phyloP scores from a whole-genome alignment of 1,140 invertebrate genomes.

The Leptonema lineaticorne region DNA sequence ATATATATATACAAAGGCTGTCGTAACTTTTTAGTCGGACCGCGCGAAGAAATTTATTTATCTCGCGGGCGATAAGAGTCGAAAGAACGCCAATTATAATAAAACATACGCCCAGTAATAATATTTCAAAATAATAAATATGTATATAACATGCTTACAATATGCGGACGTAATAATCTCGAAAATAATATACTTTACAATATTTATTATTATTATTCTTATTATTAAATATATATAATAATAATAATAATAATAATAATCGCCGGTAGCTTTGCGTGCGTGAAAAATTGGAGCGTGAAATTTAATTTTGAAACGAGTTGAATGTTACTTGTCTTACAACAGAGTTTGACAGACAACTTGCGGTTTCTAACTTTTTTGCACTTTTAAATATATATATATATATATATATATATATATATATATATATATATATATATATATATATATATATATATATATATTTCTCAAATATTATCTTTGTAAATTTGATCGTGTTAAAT shows the following conservation, averaged over 20 bases:
- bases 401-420: no score
- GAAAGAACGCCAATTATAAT: neutral
- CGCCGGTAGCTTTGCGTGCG: slow-evolving; percentile 4
- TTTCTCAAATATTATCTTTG: no score
- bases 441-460: no score
- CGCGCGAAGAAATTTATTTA: slow-evolving; percentile 2
- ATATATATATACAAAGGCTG: slow-evolving; percentile 9
- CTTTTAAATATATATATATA: neutral
- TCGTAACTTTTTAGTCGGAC: neutral
- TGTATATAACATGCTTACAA: no score
- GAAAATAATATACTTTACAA: no score
- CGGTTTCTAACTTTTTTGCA: no score
- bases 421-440: no score
- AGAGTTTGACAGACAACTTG: no score
- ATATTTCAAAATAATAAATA: slow-evolving; percentile 18
- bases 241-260: neutral
- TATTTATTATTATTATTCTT: no score
- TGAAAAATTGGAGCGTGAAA: slow-evolving; percentile 17
- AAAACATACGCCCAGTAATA: slow-evolving; percentile 1
- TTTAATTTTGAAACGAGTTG: neutral
- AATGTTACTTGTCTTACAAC: no score
- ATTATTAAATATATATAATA: neutral
- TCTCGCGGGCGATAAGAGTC: neutral
- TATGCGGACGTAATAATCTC: no score
- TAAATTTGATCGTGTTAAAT: no score